These are phyloP conservation scores for Hoplodrina ambigua DNA, from an alignment of 2,888 invertebrate genomes.

Conservation along the genomic window DNA sequence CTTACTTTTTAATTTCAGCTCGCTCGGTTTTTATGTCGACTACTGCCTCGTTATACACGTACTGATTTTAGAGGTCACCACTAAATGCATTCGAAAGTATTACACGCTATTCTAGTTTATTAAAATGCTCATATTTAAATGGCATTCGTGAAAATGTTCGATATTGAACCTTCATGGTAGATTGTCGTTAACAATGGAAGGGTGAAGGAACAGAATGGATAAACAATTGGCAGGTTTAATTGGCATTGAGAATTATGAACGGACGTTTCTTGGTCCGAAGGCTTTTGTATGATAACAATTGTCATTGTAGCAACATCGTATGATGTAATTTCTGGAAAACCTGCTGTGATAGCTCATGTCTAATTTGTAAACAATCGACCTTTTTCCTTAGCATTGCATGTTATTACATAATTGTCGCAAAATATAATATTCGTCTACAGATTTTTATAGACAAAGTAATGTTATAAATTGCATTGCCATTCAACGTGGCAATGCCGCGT, in stretches of 20 bases:
- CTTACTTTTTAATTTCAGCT: constrained; percentile 70
- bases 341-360: constrained; percentile 59
- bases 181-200: constrained; percentile 75
- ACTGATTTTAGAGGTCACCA: constrained; percentile 85
- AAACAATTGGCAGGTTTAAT: constrained; percentile 81
- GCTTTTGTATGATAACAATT: constrained; percentile 76
- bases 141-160: constrained; percentile 68
- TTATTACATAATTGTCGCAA: constrained; percentile 17
- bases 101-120: constrained; percentile 73
- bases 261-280: constrained; percentile 69
- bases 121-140: constrained; percentile 73
- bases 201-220: constrained; percentile 66
- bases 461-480: too few relatives aligned
- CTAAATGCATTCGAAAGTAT: constrained; percentile 83
- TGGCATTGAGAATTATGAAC: constrained; percentile 79
- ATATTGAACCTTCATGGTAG: constrained; percentile 79
- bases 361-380: constrained; percentile 47
- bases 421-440: neutral
- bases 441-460: too few relatives aligned
- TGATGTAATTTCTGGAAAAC: constrained; percentile 69
- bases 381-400: constrained; percentile 32
- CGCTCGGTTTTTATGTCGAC: constrained; percentile 63
- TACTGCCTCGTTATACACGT: constrained; percentile 80
- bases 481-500: too few relatives aligned
- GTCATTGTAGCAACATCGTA: constrained; percentile 72